Conservation (phyloP, 1,140 invertebrate species). For the Planococcus citri region DNA sequence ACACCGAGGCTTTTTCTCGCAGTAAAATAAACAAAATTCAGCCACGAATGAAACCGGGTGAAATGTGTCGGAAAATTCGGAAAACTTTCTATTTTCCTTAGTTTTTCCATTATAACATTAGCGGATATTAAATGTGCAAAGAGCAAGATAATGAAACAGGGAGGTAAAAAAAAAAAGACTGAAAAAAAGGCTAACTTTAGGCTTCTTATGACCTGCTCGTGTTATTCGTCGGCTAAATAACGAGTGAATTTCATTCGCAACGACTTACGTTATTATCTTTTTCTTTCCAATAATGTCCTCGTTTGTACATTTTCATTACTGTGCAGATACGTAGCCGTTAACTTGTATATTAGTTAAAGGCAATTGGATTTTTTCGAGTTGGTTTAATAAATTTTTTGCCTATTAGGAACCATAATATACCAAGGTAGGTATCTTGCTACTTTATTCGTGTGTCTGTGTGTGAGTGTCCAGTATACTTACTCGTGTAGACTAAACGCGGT, state of each 20-base stretch:
- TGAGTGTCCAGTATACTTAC: too few relatives aligned
- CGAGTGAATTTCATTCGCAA: slow-evolving; percentile 4
- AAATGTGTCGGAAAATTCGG: slow-evolving; percentile 18
- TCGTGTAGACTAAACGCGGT: neutral
- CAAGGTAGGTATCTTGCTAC: too few relatives aligned
- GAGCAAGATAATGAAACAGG: neutral
- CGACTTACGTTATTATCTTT: slow-evolving; percentile 16
- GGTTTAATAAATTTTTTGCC: slow-evolving; percentile 16
- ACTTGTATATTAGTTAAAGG: slow-evolving; percentile 14
- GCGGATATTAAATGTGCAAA: slow-evolving; percentile 5
- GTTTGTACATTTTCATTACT: slow-evolving; percentile 17
- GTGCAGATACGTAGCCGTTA: slow-evolving; percentile 3
- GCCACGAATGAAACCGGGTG: slow-evolving; percentile 11
- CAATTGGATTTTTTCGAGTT: slow-evolving; percentile 16
- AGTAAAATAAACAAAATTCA: slow-evolving; percentile 15
- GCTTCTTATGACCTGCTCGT: slow-evolving; percentile 11
- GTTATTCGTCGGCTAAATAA: slow-evolving; percentile 15
- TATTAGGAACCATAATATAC: too few relatives aligned
- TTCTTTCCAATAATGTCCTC: slow-evolving; percentile 19
- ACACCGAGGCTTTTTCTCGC: neutral
- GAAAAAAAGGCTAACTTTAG: slow-evolving; percentile 8
- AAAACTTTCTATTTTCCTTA: slow-evolving; percentile 14
- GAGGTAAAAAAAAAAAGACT: neutral
- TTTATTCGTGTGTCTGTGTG: neutral
- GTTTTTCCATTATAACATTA: slow-evolving; percentile 18